Conservation (phyloP, 2,888 invertebrate genomes). For the Patella ulyssiponensis region DNA sequence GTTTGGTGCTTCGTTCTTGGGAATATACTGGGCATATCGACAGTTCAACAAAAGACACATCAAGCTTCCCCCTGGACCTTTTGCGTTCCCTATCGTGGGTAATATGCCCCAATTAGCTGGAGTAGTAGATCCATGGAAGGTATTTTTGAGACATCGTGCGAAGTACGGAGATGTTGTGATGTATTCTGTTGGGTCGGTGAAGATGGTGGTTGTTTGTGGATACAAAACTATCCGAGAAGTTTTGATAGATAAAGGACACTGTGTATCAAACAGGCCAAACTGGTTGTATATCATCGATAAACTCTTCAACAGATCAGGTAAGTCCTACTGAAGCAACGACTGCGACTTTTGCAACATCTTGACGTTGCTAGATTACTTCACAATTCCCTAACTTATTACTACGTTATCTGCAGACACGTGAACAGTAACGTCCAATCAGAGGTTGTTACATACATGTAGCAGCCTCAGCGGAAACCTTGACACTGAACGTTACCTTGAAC, state of each 20-base stretch:
- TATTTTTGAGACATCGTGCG: not conserved
- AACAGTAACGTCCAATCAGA: no score
- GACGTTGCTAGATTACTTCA: no score
- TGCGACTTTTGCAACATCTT: no score
- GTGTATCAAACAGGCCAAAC: slow-evolving; percentile 14
- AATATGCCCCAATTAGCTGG: slow-evolving; percentile 23
- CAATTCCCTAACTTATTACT: no score
- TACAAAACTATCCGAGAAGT: not conserved
- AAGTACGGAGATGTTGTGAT: slow-evolving; percentile 17
- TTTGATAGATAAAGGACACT: slow-evolving; percentile 9
- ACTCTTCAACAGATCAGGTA: slow-evolving; percentile 12
- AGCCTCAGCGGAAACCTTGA: no score
- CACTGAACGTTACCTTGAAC: no score
- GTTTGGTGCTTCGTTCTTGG: not conserved
- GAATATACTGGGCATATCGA: not conserved
- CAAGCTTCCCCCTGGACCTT: slow-evolving; percentile 21
- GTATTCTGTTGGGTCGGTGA: not conserved
- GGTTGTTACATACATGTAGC: no score
- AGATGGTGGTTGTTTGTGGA: slow-evolving; percentile 17
- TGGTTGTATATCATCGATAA: slow-evolving; percentile 22
- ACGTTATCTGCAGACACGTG: no score
- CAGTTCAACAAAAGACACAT: not conserved
- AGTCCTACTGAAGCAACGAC: no score
- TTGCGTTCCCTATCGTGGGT: slow-evolving; percentile 19
- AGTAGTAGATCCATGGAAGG: not conserved